These are phyloP conservation scores for Melieria crassipennis DNA, from an alignment of 2,888 invertebrate species.

Conservation along the genomic window DNA sequence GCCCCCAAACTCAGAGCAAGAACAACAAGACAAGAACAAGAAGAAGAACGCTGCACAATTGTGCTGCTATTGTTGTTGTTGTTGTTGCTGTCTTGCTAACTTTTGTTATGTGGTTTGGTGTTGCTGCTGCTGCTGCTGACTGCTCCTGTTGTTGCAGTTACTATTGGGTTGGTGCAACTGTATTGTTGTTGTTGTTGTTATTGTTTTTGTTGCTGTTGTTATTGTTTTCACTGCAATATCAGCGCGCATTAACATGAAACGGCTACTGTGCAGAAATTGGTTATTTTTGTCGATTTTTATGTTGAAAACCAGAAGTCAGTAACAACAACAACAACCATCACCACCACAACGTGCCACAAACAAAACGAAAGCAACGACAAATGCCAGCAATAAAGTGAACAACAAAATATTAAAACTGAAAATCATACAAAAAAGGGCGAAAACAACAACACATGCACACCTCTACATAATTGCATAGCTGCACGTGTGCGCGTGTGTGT, in stretches of 20 bases:
- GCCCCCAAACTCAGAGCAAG: not conserved
- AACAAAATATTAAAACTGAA: not conserved
- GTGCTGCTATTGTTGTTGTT: constrained; percentile 8
- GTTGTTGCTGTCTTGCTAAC: constrained; percentile 4
- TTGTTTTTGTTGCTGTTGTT: constrained; percentile 36
- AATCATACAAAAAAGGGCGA: not conserved
- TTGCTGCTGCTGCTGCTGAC: constrained; percentile 15
- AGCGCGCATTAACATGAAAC: constrained; percentile 46
- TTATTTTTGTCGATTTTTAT: constrained; percentile 27
- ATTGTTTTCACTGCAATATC: constrained; percentile 42
- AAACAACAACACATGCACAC: constrained; percentile 18
- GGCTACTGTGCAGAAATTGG: constrained; percentile 45
- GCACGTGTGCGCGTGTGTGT: constrained; percentile 10
- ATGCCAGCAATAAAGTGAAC: constrained; percentile 1
- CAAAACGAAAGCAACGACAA: constrained; percentile 18
- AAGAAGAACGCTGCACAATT: not conserved
- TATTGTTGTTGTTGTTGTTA: constrained; percentile 28
- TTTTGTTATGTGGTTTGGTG: constrained; percentile 20
- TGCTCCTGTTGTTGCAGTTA: constrained; percentile 6
- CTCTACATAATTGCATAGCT: constrained; percentile 6
- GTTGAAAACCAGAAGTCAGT: not conserved
- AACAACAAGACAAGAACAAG: not conserved
- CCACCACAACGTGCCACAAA: constrained; percentile 5
- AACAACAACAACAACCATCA: constrained; percentile 13
- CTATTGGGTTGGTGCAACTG: constrained; percentile 36